These are phyloP conservation scores for Apaloderma vittatum DNA, from an alignment of 2,113 vertebrate genomes.

Conservation along the genomic window DNA sequence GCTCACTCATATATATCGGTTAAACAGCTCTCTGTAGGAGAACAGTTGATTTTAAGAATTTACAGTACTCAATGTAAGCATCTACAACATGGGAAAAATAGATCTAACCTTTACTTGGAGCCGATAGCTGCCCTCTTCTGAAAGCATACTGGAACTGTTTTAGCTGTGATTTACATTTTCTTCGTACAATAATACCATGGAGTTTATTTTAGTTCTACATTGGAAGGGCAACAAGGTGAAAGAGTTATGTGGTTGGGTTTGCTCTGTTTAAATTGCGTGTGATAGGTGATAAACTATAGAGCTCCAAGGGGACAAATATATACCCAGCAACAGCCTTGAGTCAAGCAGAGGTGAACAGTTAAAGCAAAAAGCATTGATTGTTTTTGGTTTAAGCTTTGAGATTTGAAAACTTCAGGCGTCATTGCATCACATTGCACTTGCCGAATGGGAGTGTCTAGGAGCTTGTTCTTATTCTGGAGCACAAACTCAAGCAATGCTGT, in stretches of 20 bases:
- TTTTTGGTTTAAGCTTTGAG: neutral
- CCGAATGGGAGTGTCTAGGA: neutral
- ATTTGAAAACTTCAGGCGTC: neutral
- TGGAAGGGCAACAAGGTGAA: neutral
- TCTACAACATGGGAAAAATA: neutral
- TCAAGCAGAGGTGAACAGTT: neutral
- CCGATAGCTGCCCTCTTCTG: neutral
- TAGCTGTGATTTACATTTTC: neutral
- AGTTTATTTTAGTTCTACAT: neutral
- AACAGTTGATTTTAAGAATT: neutral
- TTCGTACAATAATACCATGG: neutral
- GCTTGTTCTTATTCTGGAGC: neutral
- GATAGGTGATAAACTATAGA: neutral
- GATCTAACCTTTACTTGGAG: neutral
- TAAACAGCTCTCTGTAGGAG: neutral
- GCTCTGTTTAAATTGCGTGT: neutral
- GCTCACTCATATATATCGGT: neutral
- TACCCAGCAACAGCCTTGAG: neutral
- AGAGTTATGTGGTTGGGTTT: neutral
- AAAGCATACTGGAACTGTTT: neutral
- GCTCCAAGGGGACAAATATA: rapidly evolving
- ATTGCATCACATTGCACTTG: neutral
- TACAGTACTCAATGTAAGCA: neutral
- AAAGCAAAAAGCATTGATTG: neutral
- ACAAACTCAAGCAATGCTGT: neutral